Conservation (phyloP, 2,888 invertebrate species). For the Drosophila nr. fundita region DNA sequence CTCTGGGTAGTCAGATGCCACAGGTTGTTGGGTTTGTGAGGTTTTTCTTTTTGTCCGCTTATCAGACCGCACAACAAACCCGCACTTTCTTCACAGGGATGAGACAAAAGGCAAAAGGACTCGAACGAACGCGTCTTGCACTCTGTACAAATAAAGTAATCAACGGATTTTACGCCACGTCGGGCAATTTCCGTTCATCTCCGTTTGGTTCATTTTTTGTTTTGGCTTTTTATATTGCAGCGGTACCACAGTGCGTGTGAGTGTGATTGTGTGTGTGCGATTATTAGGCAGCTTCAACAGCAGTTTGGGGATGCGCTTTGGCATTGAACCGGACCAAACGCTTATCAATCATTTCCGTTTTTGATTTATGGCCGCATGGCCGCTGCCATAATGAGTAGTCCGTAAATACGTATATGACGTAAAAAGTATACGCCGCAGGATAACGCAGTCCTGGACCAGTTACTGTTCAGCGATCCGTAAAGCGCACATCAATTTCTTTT, state of each 20-base stretch:
- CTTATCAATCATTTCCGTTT: slow-evolving; percentile 74
- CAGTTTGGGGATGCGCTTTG: slow-evolving; percentile 23
- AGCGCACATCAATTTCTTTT: slow-evolving; percentile 57
- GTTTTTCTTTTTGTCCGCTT: slow-evolving; percentile 34
- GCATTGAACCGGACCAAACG: slow-evolving; percentile 42
- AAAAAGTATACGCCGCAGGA: slow-evolving; percentile 50
- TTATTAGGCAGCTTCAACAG: slow-evolving; percentile 51
- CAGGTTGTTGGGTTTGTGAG: slow-evolving; percentile 59
- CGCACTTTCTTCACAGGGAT: neutral
- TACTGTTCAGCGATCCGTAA: slow-evolving; percentile 40
- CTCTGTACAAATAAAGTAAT: slow-evolving; percentile 77
- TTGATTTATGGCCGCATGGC: slow-evolving; percentile 66
- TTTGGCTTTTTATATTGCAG: neutral
- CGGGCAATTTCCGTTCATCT: slow-evolving; percentile 62
- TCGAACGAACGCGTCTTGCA: slow-evolving; percentile 42
- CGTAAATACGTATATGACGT: slow-evolving; percentile 36
- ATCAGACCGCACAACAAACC: slow-evolving; percentile 51
- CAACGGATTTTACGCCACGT: slow-evolving; percentile 73
- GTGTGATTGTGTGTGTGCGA: slow-evolving; percentile 33
- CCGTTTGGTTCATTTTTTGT: slow-evolving; percentile 9
- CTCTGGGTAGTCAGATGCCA: slow-evolving; percentile 33
- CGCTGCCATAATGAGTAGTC: slow-evolving; percentile 46
- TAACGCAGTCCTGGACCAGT: slow-evolving; percentile 9
- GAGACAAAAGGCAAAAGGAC: slow-evolving; percentile 23
- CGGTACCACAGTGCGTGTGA: slow-evolving; percentile 65